These are phyloP conservation scores for Eupleurogrammus muticus DNA, from an alignment of 2,797 vertebrate species.

Conservation along the genomic window DNA sequence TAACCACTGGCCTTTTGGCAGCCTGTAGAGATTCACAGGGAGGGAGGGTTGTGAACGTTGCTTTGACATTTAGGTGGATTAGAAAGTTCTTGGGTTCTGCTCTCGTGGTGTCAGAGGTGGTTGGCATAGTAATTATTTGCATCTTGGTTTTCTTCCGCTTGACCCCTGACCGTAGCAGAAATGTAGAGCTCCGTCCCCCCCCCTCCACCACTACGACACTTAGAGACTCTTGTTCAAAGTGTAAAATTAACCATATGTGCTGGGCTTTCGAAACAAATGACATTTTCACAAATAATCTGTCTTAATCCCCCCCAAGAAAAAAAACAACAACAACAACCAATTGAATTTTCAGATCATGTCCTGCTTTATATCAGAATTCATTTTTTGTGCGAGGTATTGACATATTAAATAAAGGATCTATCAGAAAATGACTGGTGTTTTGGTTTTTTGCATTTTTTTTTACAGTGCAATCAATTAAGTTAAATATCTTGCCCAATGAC, in stretches of 20 bases:
- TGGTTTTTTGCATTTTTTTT: conserved; percentile 17
- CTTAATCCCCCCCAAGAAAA: conserved; percentile 18
- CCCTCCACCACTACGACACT: too few species aligned
- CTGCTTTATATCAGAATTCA: conserved; percentile 64
- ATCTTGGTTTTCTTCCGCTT: conserved; percentile 55
- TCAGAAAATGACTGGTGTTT: conserved; percentile 65
- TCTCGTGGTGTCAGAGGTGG: conserved; percentile 76
- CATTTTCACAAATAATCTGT: conserved; percentile 35
- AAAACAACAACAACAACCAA: conserved; percentile 24
- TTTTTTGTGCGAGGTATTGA: conserved; percentile 66
- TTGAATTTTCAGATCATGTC: conserved; percentile 65
- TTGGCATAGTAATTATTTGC: conserved; percentile 74
- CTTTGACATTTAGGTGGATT: conserved; percentile 83
- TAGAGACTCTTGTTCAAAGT: conserved; percentile 22
- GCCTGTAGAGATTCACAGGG: conserved; percentile 74
- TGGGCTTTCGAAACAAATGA: conserved; percentile 57
- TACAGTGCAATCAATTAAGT: too few species aligned
- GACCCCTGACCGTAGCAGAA: conserved; percentile 42
- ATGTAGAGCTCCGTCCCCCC: conserved; percentile 16
- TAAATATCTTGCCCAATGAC: too few species aligned
- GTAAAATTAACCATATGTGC: conserved; percentile 24
- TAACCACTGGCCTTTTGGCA: conserved; percentile 83
- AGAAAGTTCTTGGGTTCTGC: conserved; percentile 79
- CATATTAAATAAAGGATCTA: conserved; percentile 75
- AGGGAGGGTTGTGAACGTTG: conserved; percentile 65